Percentiles rank a stretch among this genome's conserved stretches.
phyloP scores from a whole-genome alignment of 2,797 vertebrate genomes.

The Poeciliopsis gracilis region DNA sequence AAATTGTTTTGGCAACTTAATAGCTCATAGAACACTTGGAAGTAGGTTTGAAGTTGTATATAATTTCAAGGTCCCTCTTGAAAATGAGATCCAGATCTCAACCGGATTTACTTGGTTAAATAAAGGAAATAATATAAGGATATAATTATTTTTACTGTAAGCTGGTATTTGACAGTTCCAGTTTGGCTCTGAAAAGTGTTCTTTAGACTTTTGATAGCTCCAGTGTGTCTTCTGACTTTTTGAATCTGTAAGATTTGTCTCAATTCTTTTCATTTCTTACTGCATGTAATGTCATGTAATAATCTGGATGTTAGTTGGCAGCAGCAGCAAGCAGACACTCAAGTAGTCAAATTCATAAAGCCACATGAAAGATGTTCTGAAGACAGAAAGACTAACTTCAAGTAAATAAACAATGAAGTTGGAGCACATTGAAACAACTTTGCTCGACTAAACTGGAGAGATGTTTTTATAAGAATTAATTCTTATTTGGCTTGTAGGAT shows the following conservation, averaged over 20 bases:
- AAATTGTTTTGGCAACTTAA: not conserved
- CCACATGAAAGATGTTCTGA: not conserved
- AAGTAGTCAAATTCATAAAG: not conserved
- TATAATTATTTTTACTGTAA: not conserved
- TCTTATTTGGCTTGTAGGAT: constrained; percentile 24
- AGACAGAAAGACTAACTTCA: not conserved
- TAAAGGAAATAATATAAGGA: not conserved
- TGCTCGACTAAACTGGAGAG: not conserved
- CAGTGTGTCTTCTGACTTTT: not conserved
- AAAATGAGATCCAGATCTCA: no score
- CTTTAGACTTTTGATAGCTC: not conserved
- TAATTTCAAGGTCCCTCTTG: no score
- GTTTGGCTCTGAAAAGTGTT: not conserved
- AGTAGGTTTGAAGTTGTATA: not conserved
- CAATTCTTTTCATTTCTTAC: not conserved
- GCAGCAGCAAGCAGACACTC: not conserved
- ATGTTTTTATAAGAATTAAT: constrained; percentile 15
- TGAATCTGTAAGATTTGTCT: not conserved
- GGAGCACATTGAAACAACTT: not conserved
- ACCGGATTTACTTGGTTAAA: no score
- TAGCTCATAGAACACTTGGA: not conserved
- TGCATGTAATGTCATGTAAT: not conserved
- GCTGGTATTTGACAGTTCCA: not conserved
- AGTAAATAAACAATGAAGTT: not conserved
- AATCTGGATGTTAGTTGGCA: not conserved